These are phyloP conservation scores for Barnardius zonarius DNA, from an alignment of 2,113 vertebrate genomes.

Conservation along the genomic window DNA sequence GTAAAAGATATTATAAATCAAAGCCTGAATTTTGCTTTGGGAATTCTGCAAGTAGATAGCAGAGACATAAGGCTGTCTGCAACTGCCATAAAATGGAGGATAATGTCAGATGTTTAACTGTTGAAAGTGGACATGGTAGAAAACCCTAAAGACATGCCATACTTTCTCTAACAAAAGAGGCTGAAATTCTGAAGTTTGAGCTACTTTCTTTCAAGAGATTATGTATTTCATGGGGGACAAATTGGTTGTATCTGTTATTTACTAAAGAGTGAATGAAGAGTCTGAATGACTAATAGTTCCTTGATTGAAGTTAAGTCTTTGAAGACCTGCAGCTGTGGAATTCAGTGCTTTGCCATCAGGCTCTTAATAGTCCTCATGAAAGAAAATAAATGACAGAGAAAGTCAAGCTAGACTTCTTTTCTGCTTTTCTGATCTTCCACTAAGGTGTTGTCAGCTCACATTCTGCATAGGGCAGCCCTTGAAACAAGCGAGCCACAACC, in stretches of 20 bases:
- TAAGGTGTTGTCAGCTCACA: background rate
- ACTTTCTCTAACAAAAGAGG: background rate
- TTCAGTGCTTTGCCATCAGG: background rate
- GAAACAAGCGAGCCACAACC: background rate
- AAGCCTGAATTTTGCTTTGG: background rate
- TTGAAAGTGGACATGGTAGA: background rate
- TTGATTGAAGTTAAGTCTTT: background rate
- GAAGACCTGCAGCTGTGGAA: background rate
- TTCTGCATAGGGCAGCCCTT: background rate
- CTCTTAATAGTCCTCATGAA: background rate
- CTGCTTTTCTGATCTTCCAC: background rate
- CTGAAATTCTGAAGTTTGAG: background rate
- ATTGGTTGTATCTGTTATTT: background rate
- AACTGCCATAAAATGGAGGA: background rate
- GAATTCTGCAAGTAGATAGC: background rate
- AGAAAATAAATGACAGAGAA: background rate
- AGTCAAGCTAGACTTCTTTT: background rate
- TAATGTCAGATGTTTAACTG: background rate
- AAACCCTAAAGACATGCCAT: background rate
- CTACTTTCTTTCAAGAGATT: background rate
- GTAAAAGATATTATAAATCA: background rate
- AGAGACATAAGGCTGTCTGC: background rate
- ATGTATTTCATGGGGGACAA: background rate
- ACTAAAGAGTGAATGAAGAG: background rate
- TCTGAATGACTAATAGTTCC: background rate